Conservation (phyloP, 2,888 invertebrate species). For the Cotesia congregata region DNA sequence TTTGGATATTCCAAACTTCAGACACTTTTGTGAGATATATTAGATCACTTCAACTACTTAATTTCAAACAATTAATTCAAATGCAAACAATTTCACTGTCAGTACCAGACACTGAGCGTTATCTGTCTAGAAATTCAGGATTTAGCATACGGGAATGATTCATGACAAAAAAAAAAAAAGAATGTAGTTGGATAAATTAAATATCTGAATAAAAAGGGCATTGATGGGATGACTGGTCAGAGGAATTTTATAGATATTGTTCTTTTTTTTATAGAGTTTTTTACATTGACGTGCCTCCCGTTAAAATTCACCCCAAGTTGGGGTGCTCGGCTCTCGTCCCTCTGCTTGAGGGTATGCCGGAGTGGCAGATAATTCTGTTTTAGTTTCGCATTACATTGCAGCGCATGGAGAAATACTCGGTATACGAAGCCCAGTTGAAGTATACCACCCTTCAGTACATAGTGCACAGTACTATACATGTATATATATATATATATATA, state of each 20-base stretch:
- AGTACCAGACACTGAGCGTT: no score
- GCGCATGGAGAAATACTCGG: slow-evolving; percentile 51
- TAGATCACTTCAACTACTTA: no score
- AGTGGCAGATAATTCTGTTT: slow-evolving; percentile 66
- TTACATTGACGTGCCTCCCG: slow-evolving; percentile 25
- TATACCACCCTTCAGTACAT: slow-evolving; percentile 1
- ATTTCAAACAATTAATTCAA: no score
- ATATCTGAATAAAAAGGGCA: slow-evolving; percentile 21
- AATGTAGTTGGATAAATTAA: slow-evolving; percentile 3
- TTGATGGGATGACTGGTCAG: slow-evolving; percentile 13
- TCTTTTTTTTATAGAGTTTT: slow-evolving; percentile 27
- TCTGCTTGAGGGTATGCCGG: slow-evolving; percentile 41
- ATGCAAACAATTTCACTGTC: no score
- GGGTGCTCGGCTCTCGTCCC: slow-evolving; percentile 25
- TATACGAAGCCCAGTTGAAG: slow-evolving; percentile 28
- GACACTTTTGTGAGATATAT: no score
- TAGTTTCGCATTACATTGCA: slow-evolving; percentile 67
- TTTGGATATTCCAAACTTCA: no score
- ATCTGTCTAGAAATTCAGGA: neutral
- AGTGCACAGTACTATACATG: neutral
- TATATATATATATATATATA: slow-evolving; percentile 19
- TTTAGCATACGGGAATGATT: neutral
- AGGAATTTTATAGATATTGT: slow-evolving; percentile 23
- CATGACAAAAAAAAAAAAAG: slow-evolving; percentile 18
- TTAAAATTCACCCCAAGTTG: slow-evolving; percentile 41